Percentiles rank a stretch among this genome's conserved stretches.
phyloP scores from a whole-genome alignment of 2,797 vertebrate species.

The Lindbergichthys nudifrons region DNA sequence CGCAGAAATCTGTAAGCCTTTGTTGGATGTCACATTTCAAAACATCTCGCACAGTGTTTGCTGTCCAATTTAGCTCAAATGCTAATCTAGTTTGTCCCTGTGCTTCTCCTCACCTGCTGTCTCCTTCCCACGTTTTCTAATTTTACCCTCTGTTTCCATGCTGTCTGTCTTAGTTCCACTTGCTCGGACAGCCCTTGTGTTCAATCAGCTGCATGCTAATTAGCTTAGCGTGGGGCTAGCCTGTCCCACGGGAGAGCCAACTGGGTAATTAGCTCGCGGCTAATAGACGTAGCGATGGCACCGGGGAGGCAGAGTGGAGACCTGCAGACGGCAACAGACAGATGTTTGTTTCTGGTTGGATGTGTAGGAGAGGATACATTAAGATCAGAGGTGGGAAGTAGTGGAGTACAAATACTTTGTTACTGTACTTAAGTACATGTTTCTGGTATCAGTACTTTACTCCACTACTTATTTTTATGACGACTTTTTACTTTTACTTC shows the following conservation, averaged over 20 bases:
- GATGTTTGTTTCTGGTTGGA: constrained; percentile 26
- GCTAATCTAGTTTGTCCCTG: not conserved
- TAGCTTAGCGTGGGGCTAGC: constrained; percentile 49
- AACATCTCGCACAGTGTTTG: not conserved
- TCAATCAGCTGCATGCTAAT: constrained; percentile 61
- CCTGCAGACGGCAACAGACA: constrained; percentile 40
- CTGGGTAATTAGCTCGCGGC: constrained; percentile 55
- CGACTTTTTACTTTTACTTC: too few relatives aligned
- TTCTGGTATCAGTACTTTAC: too few relatives aligned
- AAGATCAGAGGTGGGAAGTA: not conserved
- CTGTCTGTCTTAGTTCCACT: constrained; percentile 23
- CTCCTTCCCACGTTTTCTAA: constrained; percentile 9
- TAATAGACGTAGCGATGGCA: constrained; percentile 52
- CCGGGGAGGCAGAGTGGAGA: constrained; percentile 39
- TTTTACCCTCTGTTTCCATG: not conserved
- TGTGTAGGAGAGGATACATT: not conserved
- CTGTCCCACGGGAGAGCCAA: constrained; percentile 40
- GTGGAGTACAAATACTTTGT: too few relatives aligned
- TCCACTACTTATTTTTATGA: too few relatives aligned
- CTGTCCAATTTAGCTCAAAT: constrained; percentile 19
- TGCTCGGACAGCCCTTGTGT: not conserved
- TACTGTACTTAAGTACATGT: too few relatives aligned
- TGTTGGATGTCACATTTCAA: constrained; percentile 14
- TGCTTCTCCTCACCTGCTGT: constrained; percentile 9
- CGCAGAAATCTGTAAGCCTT: not conserved